Percentiles rank a stretch among this genome's conserved stretches.
Conservation (phyloP, 1,140 invertebrate genomes). For the Anoplolepis gracilipes region DNA sequence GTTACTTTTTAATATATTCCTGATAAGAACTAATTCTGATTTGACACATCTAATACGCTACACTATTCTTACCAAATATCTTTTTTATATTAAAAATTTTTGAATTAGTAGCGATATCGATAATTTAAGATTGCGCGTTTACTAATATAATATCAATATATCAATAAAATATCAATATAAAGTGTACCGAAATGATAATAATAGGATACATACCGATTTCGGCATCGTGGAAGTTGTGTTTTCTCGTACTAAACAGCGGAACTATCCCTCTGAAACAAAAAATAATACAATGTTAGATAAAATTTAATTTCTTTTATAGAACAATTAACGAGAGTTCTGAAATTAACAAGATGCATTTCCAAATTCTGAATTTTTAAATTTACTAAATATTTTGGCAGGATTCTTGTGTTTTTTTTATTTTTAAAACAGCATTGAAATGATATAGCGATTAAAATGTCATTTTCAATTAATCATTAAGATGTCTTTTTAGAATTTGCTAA, state of each 20-base stretch:
- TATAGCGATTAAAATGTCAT: too few relatives aligned
- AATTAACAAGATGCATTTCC: neutral
- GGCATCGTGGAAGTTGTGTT: slow-evolving; percentile 81
- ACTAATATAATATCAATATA: too few relatives aligned
- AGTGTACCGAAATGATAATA: neutral
- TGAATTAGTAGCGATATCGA: neutral
- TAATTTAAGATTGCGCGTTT: neutral
- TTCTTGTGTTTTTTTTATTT: neutral
- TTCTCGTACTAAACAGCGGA: slow-evolving; percentile 52
- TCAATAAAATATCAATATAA: neutral
- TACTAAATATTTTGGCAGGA: neutral
- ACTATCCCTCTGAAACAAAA: slow-evolving; percentile 78
- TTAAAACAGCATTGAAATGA: neutral
- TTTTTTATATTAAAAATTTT: neutral
- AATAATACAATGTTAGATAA: slow-evolving; percentile 46
- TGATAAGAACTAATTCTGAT: neutral
- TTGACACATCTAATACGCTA: too few relatives aligned
- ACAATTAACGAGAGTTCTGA: neutral
- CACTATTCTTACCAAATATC: neutral
- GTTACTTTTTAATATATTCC: neutral
- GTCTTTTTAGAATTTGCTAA: neutral
- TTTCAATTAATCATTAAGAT: neutral
- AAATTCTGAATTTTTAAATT: neutral
- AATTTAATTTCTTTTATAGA: neutral
- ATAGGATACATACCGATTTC: slow-evolving; percentile 80